Evolutionary conservation across 2,113 vertebrate species (phyloP), one percentile per base, ranked within the genome.

Genomic region (Anhinga anhinga): DNA sequence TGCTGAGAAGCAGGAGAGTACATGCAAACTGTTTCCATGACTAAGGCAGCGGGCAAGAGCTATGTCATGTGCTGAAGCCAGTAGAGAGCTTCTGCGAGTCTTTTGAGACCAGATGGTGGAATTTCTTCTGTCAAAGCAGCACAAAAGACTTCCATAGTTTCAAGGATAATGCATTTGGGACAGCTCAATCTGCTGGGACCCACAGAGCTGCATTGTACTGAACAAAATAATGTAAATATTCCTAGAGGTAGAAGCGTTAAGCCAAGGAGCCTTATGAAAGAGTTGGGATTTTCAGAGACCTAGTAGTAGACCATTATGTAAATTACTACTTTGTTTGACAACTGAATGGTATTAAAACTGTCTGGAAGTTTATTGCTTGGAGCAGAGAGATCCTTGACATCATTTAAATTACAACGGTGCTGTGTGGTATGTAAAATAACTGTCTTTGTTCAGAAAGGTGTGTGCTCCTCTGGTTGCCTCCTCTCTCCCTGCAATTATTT

Each of bases 261-360:
- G 81, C 79, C 79, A 81, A 59, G 50, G 58, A 96, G 56, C 53
- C 74, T 87, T 82, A 59, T 59, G 82, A 80, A 95, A 88, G 92
- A 63, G 38, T 9, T 92, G 59, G 67, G 85, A 85, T 55, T 90
- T 81, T 65, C 85, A 66, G 74, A 94, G 90, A 42, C 67, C 15
- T 36, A 40, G 71, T 42, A 62, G 78, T 25, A 63, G 1, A 5
- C 71, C 93, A 80, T 93, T 92, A 92, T 90, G 87, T 88, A 95
- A 94, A 95, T 94, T 88, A 71, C 82, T 90, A 59, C 80, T 92
- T 91, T 91, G 80, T 96, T 95, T 97, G 97, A 95, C 90, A 95
- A 86, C 63, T 90, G 94, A 78, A 63, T 63, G 65, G 52, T 88
- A 90, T 90, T 90, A 96, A 93, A 93, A 92, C 87, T 96, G 79